Percentiles rank a stretch among this genome's conserved stretches.
These are phyloP conservation scores for Micronycteris hirsuta DNA, from an alignment of 2,113 vertebrate species.

Conservation along the genomic window DNA sequence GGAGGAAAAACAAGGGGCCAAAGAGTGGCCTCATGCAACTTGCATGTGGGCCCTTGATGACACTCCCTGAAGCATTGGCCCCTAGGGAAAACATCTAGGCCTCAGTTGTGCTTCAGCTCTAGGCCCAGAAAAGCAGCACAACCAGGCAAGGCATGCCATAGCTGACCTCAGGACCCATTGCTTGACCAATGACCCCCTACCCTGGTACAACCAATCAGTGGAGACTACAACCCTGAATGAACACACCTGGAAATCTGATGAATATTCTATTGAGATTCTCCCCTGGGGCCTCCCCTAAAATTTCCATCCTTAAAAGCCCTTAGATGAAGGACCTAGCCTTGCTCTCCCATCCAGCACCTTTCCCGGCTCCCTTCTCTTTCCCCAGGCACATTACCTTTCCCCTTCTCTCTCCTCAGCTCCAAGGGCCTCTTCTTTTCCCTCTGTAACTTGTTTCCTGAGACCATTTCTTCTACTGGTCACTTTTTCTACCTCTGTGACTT, in stretches of 20 bases:
- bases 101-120: not conserved
- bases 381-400: not conserved
- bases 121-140: not conserved
- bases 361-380: not conserved
- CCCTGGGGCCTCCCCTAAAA: not conserved
- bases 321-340: not conserved
- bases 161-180: not conserved
- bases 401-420: not conserved
- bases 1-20: not conserved
- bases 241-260: not conserved
- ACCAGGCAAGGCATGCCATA: not conserved
- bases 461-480: no score
- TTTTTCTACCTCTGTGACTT: no score
- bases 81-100: not conserved
- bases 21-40: no score
- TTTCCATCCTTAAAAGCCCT: not conserved
- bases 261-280: not conserved
- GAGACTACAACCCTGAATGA: not conserved
- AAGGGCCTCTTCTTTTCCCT: not conserved
- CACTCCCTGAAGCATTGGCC: not conserved
- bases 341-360: not conserved
- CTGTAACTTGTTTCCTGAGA: not conserved
- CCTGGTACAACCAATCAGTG: not conserved
- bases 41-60: no score
- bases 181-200: not conserved